Evolutionary conservation across 1,140 invertebrate species (phyloP), one percentile per base, ranked within the genome.

Genomic region (Drosophila ohnishii): DNA sequence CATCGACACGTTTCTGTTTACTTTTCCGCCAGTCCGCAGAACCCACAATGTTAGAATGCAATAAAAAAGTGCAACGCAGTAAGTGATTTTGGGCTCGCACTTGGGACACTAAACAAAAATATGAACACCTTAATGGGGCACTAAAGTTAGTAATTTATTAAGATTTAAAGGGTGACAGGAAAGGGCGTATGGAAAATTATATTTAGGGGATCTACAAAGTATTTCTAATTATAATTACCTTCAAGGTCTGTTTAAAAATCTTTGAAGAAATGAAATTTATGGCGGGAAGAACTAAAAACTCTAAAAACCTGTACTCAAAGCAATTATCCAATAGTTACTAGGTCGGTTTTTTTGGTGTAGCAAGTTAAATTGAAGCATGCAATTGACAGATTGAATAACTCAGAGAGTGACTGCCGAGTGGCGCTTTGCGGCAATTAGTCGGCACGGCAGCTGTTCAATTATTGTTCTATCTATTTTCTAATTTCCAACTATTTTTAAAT

Each of bases 391-490:
- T 50, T 57, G 70, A 78, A 42, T 56, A 61, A 51, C 37, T 48
- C 14, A 37, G 47, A 13, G 45, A 47, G 6, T 61, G 69, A 59
- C 40, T 30, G n/a, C 35, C 10, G 45, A 65, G 16, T 67, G 75
- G 60, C 63, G 70, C 69, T 75, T 67, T 58, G 66, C 14, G 25
- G 64, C 57, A 62, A 75, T 53, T 60, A 70, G 56, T 58, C 67
- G 32, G 9, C 59, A 19, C 48, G 45, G 59, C 80, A 80, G 73
- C 77, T 84, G 80, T 65, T 78, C 63, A 85, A 85, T 80, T 85
- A 77, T 80, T 70, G 45, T 48, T 16, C 66, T 69, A 60, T 48
- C 34, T 83, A 71, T 71, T 55, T 55, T n/a, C 19, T 37, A 10
- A 35, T 55, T 25, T n/a, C 2, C 13, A 53, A 37, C 32, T 53